These are phyloP conservation scores for Tenebrosternarchus preto DNA, from an alignment of 2,113 vertebrate genomes.

Conservation along the genomic window DNA sequence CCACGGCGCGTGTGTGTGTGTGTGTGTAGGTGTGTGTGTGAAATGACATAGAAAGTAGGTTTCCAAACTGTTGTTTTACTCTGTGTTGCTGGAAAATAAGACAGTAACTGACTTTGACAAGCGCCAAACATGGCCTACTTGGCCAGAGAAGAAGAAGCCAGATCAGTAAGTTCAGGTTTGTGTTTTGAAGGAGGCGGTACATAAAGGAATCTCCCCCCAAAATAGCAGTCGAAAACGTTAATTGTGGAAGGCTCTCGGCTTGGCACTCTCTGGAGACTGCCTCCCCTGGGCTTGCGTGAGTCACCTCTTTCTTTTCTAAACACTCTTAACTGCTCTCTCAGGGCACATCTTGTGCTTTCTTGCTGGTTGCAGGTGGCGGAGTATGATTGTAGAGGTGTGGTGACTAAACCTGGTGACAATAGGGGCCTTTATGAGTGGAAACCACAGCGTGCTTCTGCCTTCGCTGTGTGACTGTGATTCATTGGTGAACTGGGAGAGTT, in stretches of 20 bases:
- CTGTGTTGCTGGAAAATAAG: conserved; percentile 45
- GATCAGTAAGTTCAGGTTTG: conserved; percentile 9
- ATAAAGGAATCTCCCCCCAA: conserved; percentile 2
- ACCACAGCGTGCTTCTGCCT: conserved; percentile 13
- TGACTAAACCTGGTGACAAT: conserved; percentile 24
- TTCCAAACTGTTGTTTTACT: not conserved
- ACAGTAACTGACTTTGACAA: not conserved
- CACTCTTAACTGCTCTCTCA: conserved; percentile 8
- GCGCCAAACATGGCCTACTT: not conserved
- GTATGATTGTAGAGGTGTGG: not conserved
- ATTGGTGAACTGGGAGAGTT: conserved; percentile 1
- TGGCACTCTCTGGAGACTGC: conserved; percentile 21
- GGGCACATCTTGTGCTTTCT: conserved; percentile 15
- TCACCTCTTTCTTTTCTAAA: conserved; percentile 34
- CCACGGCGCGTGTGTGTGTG: conserved; percentile 35
- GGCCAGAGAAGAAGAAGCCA: not conserved
- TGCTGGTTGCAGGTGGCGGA: conserved; percentile 22
- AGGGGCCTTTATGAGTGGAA: conserved; percentile 21
- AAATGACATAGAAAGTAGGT: conserved; percentile 24
- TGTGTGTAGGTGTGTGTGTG: conserved; percentile 43
- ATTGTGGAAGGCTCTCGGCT: conserved; percentile 17
- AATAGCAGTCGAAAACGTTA: conserved; percentile 12
- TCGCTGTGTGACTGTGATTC: conserved; percentile 18
- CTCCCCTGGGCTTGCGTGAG: conserved; percentile 25
- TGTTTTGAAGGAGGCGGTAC: not conserved